Percentiles rank a stretch among this genome's conserved stretches.
Conservation (phyloP, 2,113 vertebrate species). For the Microcebus tavaratra region DNA sequence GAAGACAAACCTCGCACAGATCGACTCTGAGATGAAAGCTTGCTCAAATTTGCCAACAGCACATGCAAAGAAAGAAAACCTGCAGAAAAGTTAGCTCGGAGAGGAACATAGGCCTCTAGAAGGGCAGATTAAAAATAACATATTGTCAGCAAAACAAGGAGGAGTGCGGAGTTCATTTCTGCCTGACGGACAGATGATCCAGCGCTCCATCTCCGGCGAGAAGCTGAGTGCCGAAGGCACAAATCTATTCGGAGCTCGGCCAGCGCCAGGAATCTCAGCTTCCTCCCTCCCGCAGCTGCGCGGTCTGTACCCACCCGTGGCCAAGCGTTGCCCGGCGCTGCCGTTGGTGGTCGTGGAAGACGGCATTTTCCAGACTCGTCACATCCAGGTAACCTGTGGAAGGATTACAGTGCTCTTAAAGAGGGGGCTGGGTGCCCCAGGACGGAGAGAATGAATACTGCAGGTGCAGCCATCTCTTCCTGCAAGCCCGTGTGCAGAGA, state of each 20-base stretch:
- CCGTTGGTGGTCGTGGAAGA: background rate
- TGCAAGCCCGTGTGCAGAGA: rapidly evolving
- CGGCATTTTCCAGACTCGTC: rapidly evolving
- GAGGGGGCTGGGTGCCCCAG: background rate
- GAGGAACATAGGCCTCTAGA: background rate
- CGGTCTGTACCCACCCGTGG: rapidly evolving
- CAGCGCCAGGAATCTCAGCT: rapidly evolving
- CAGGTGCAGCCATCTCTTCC: rapidly evolving
- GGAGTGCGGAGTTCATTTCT: background rate
- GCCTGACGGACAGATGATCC: background rate
- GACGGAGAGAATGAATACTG: background rate
- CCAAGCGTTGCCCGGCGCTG: rapidly evolving
- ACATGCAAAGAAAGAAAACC: background rate
- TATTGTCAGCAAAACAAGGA: background rate
- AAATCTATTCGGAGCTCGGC: too few species aligned
- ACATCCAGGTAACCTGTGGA: rapidly evolving
- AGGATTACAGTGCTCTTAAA: background rate
- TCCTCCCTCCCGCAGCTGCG: rapidly evolving
- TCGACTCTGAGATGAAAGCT: background rate
- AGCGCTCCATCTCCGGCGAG: rapidly evolving
- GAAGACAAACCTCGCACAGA: background rate
- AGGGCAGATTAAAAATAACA: background rate
- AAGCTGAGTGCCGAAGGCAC: background rate
- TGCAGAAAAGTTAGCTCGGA: background rate
- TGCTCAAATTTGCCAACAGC: background rate